A percentile compares a stretch with the other conserved stretches of the same genome.
Conservation (phyloP, 2,888 invertebrate species). For the Tribolium freemani region DNA sequence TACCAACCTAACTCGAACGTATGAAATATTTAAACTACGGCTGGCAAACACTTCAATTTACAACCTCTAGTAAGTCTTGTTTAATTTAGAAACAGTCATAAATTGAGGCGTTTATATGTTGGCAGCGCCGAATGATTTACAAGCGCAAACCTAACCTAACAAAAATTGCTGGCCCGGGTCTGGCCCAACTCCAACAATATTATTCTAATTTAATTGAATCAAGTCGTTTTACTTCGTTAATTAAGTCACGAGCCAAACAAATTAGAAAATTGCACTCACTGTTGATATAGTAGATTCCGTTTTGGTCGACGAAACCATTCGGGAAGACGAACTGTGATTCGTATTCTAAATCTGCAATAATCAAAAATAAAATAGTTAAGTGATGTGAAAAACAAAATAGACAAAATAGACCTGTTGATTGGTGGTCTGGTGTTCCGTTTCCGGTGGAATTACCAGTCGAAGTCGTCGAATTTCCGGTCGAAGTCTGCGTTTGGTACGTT, state of each 20-base stretch:
- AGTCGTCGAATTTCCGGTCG: slow-evolving; percentile 63
- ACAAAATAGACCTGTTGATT: slow-evolving; percentile 62
- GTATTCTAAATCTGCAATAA: slow-evolving; percentile 64
- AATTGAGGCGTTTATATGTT: not conserved
- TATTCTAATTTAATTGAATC: not conserved
- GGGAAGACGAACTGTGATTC: slow-evolving; percentile 68
- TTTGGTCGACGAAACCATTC: slow-evolving; percentile 70
- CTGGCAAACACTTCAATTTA: no score
- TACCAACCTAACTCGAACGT: no score
- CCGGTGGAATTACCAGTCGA: slow-evolving; percentile 66
- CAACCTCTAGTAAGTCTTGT: no score
- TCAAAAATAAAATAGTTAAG: not conserved
- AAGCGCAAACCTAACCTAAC: not conserved
- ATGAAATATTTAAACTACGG: not conserved
- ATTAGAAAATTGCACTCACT: slow-evolving; percentile 63
- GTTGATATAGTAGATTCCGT: slow-evolving; percentile 69
- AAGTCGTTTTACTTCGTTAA: not conserved
- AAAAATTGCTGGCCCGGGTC: not conserved
- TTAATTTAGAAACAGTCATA: no score
- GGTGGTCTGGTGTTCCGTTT: slow-evolving; percentile 68
- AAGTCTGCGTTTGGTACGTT: slow-evolving; percentile 66
- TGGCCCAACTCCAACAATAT: no score
- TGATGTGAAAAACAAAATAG: slow-evolving; percentile 2
- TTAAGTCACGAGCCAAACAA: not conserved
- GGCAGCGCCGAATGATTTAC: not conserved